Percentiles rank a stretch among this genome's conserved stretches.
Conservation (phyloP, 2,888 invertebrate species). For the Anticlea derivata region DNA sequence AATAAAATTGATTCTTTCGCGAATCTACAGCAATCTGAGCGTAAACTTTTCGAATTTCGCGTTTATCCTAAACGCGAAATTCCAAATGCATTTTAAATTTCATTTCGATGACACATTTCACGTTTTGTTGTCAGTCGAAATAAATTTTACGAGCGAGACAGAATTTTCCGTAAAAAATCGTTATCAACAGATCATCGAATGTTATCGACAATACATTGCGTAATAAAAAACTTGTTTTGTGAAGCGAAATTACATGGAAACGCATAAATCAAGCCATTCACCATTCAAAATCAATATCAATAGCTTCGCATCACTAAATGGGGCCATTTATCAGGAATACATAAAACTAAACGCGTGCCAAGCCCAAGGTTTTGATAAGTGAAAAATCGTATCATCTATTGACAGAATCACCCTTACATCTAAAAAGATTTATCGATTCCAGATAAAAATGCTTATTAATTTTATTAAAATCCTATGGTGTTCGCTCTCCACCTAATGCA, state of each 20-base stretch:
- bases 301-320: conserved; percentile 67
- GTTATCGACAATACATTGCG: conserved; percentile 43
- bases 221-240: conserved; percentile 60
- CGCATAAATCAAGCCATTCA: conserved; percentile 69
- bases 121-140: conserved; percentile 23
- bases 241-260: conserved; percentile 61
- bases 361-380: conserved; percentile 60
- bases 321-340: conserved; percentile 70
- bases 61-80: conserved; percentile 20
- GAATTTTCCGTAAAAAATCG: conserved; percentile 41
- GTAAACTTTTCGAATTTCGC: conserved; percentile 47
- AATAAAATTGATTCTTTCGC: conserved; percentile 80
- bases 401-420: conserved; percentile 67
- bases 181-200: conserved; percentile 57
- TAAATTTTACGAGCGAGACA: conserved; percentile 17
- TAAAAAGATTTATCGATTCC: conserved; percentile 64
- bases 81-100: conserved; percentile 25
- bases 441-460: conserved; percentile 24
- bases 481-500: conserved; percentile 40
- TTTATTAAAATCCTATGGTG: conserved; percentile 24
- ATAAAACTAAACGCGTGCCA: conserved; percentile 71
- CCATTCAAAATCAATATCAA: conserved; percentile 63
- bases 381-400: conserved; percentile 63
- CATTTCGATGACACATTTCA: conserved; percentile 18
- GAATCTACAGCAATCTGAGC: conserved; percentile 55